These are phyloP conservation scores for Acronicta psi DNA, from an alignment of 2,888 invertebrate genomes.

Conservation along the genomic window DNA sequence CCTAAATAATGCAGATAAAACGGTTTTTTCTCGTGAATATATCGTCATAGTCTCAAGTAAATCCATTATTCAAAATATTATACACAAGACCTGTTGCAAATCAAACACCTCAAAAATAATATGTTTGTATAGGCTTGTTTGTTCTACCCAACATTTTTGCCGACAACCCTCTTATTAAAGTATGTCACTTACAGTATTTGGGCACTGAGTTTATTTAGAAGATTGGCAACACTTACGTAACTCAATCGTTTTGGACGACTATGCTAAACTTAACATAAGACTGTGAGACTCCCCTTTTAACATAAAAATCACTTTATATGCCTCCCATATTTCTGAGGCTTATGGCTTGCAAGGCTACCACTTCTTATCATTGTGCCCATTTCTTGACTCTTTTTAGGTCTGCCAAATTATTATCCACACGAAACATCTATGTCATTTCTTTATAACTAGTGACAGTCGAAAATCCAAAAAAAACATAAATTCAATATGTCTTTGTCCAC, in stretches of 20 bases:
- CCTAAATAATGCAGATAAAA: slow-evolving; percentile 2
- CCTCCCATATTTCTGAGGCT: slow-evolving; percentile 30
- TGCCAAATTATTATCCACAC: slow-evolving; percentile 8
- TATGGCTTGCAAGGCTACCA: slow-evolving; percentile 21
- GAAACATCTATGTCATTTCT: slow-evolving; percentile 12
- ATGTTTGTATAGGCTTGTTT: slow-evolving; percentile 48
- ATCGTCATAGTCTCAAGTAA: slow-evolving; percentile 21
- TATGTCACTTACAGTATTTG: slow-evolving; percentile 24
- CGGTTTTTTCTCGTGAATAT: slow-evolving; percentile 6
- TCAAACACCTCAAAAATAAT: slow-evolving; percentile 40
- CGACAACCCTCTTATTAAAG: slow-evolving; percentile 25
- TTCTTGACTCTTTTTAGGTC: slow-evolving; percentile 14
- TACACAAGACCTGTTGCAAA: slow-evolving; percentile 41
- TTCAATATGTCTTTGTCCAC: no score
- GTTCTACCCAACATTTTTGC: slow-evolving; percentile 17
- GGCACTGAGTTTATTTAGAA: slow-evolving; percentile 34
- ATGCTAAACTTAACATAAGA: slow-evolving; percentile 39
- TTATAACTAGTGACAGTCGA: no score
- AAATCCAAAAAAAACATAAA: no score
- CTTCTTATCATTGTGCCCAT: slow-evolving; percentile 10
- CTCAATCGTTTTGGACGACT: slow-evolving; percentile 29
- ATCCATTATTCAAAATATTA: slow-evolving; percentile 33
- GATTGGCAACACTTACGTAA: slow-evolving; percentile 44
- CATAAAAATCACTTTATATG: slow-evolving; percentile 49
- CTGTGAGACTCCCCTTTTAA: slow-evolving; percentile 32